Base-by-base conservation (phyloP, 1,140 invertebrate genomes). In the Tribolium madens region DNA sequence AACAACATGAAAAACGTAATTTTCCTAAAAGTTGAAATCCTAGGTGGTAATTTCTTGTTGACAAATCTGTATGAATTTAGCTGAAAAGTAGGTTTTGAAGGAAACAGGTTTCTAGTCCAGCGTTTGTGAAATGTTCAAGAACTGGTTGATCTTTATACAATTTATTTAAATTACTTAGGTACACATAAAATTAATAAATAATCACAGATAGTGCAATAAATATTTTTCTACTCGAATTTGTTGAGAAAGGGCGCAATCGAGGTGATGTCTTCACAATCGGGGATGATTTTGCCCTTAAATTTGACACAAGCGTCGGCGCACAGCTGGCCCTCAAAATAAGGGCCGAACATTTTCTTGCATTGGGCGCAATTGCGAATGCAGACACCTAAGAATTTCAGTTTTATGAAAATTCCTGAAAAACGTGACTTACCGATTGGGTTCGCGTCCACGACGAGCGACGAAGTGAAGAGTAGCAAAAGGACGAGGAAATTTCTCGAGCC, bases 311-410 rank as follows among this genome's bases (percentile, higher is more conserved):
- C 90, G 79, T 95, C 92, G 0, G 93, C 94, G 83, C 95, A 96
- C 0, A 92, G 88, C 60, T 93, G 90, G 0, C 94, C 94, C 80
- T 95, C 92, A 84, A 96, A 96, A 87, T 94, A 95, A 0, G 90
- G 89, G 0, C 93, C 94, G 78, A 93, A 92, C 91, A 95, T 95
- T 83, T 93, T 94, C 84, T 94, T 94, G 86, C 94, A 96, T 82
- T 95, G 94, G 0, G 93, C 94, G 82, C 95, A 96, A 85, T 96
- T 96, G 78, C 94, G 91, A 46, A 95, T 92, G 84, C 94, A 95
- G 18, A 93, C 87, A 33, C 91, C 91, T 90, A 76, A 77, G 60
- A 80, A 78, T 46, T 42, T 33, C 1, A 57, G 9, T 33, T 15
- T 17, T 13, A 52, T 17, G 3, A 17, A 1, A 52, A 21, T 26